Evolutionary conservation across 2,888 invertebrate genomes (phyloP).

Genomic region (Hypena proboscidalis): DNA sequence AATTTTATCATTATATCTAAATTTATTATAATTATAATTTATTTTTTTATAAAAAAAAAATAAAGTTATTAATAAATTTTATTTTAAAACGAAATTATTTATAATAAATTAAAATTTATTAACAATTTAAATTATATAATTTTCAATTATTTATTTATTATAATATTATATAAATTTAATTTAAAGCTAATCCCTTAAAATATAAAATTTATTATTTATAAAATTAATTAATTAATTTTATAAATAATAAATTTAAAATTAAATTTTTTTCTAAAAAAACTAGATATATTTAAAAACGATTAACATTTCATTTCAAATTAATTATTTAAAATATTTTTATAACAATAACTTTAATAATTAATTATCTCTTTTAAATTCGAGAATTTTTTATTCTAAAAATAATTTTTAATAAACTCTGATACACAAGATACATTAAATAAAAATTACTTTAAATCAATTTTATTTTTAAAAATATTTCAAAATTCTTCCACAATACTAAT

Average conservation of each 20-base stretch:
- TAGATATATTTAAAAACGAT: slow-evolving; percentile 88
- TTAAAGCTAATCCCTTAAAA: slow-evolving; percentile 86
- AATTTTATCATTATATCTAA: slow-evolving; percentile 86
- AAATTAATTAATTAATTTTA: slow-evolving; percentile 46
- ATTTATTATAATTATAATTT: slow-evolving; percentile 71
- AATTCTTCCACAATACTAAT: slow-evolving; percentile 85
- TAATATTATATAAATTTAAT: slow-evolving; percentile 81
- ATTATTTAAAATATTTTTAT: slow-evolving; percentile 86
- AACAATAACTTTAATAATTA: slow-evolving; percentile 84
- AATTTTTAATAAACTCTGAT: slow-evolving; percentile 88
- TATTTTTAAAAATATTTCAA: slow-evolving; percentile 79
- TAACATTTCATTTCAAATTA: slow-evolving; percentile 88
- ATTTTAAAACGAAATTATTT: slow-evolving; percentile 66
- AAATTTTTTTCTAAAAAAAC: slow-evolving; percentile 87
- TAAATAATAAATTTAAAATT: slow-evolving; percentile 76
- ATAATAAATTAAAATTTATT: slow-evolving; percentile 81
- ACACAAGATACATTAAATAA: slow-evolving; percentile 89
- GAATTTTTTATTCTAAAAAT: slow-evolving; percentile 69
- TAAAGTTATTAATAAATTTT: slow-evolving; percentile 57
- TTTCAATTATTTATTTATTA: slow-evolving; percentile 57
- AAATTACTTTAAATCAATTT: slow-evolving; percentile 82
- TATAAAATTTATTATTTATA: slow-evolving; percentile 71
- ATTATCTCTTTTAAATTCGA: slow-evolving; percentile 88
- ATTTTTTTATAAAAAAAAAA: slow-evolving; percentile 71
- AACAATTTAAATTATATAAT: slow-evolving; percentile 85